Base-by-base conservation (phyloP, 2,888 invertebrate species). In the Gastracanthus pulcherrimus region DNA sequence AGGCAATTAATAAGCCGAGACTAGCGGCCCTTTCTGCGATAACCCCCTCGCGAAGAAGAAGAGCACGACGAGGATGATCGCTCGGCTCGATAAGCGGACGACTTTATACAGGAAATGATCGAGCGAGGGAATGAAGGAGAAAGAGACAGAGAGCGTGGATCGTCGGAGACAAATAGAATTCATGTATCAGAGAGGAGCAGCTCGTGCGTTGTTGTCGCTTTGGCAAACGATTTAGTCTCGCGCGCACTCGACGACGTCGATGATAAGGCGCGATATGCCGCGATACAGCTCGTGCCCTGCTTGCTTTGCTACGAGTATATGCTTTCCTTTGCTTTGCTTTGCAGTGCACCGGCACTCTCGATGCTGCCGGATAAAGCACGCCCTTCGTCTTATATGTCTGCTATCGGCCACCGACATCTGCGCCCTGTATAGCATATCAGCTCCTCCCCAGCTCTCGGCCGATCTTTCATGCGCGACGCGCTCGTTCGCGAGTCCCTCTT, bases 1-100 rank as follows among this genome's bases (percentile, higher is more conserved):
- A 70, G 70, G 36, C 55, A 70, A 70, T 55, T 70, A 70, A 70
- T 70, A 70, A 55, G 70, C 19, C 26, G 55, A 23, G 13, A 7
- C 51, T 45, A 11, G 34, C 69, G 51, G 19, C n/a, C 23, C 51
- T 48, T 69, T 51, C 36, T 51, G 19, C 41, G 7, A 45, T 16
- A 48, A n/a, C 58, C 16, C 31, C 13, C 58, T 16, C 58, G 41
- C 6, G 45, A 5, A 45, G 6, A 13, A 6, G 16, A 66, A 16
- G 29, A 36, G 23, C 41, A 13, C 66, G 48, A n/a, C 31, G 69
- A 2, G 69, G 29, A 55, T 9, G 55, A 55, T 55, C 55, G n/a
- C 9, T 11, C 26, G 2, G 11, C 26, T 26, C 11, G 55, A 55
- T 55, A 55, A 23, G 55, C 48, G 55, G 26, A 41, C 55, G 26